A percentile compares a stretch with the other conserved stretches of the same genome.
phyloP scores from a whole-genome alignment of 2,888 invertebrate genomes.

The Acleris sparsana region DNA sequence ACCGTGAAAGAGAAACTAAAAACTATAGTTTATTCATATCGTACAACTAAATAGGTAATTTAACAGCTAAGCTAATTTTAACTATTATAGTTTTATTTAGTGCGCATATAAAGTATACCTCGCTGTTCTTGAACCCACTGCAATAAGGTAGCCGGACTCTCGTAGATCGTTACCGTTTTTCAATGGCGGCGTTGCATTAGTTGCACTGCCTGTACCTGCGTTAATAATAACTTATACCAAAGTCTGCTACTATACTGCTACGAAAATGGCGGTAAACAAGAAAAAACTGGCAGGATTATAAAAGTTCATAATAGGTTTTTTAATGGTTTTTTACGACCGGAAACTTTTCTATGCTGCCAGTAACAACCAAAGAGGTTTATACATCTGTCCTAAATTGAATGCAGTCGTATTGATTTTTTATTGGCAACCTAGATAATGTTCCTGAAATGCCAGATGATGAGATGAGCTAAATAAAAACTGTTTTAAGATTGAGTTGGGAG shows the following conservation, averaged over 20 bases:
- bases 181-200: constrained; percentile 59
- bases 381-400: constrained; percentile 7
- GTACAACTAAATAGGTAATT: too few species aligned
- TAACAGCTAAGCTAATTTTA: too few species aligned
- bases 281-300: not conserved
- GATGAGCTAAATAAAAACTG: not conserved
- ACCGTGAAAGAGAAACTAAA: too few species aligned
- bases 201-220: constrained; percentile 61
- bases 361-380: constrained; percentile 9
- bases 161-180: constrained; percentile 74
- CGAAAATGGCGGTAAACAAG: constrained; percentile 7
- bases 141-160: constrained; percentile 75
- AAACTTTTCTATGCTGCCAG: constrained; percentile 14
- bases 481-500: too few species aligned
- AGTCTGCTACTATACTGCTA: not conserved
- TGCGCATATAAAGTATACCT: constrained; percentile 55
- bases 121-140: constrained; percentile 78
- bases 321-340: constrained; percentile 8
- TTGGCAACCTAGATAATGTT: not conserved
- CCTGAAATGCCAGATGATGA: not conserved
- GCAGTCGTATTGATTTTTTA: constrained; percentile 13
- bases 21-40: too few species aligned
- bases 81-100: not conserved
- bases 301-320: constrained; percentile 4
- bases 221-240: constrained; percentile 30